These are phyloP conservation scores for Pogonus chalceus DNA, from an alignment of 1,140 invertebrate genomes.

Conservation along the genomic window DNA sequence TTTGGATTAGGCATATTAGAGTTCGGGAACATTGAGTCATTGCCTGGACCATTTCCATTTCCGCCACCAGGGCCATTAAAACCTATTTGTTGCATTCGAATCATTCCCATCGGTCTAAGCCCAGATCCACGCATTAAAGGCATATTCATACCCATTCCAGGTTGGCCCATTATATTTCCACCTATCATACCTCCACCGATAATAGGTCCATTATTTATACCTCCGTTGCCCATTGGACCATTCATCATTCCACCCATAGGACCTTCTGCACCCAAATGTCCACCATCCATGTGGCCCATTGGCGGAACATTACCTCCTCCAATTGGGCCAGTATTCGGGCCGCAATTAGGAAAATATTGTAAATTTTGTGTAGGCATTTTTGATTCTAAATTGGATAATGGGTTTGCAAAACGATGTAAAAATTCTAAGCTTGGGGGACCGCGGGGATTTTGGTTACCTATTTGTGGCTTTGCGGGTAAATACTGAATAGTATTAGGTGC, in stretches of 20 bases:
- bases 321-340: constrained; percentile 37
- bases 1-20: constrained; percentile 35
- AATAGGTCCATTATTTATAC: constrained; percentile 27
- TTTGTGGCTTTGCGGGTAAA: constrained; percentile 79
- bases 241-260: constrained; percentile 45
- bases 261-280: constrained; percentile 32
- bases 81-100: constrained; percentile 49
- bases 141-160: constrained; percentile 34
- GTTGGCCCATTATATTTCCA: constrained; percentile 21
- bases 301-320: constrained; percentile 34
- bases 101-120: constrained; percentile 38
- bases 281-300: constrained; percentile 36
- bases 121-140: constrained; percentile 36
- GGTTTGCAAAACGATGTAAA: constrained; percentile 77
- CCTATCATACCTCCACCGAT: constrained; percentile 34
- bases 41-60: constrained; percentile 40
- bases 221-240: constrained; percentile 24
- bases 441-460: constrained; percentile 51
- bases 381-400: constrained; percentile 57
- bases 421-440: constrained; percentile 88
- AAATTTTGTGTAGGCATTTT: constrained; percentile 63
- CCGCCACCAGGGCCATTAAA: constrained; percentile 36
- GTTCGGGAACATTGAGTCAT: constrained; percentile 31
- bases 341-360: constrained; percentile 58
- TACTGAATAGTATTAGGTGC: constrained; percentile 98